Base-by-base conservation (phyloP, 2,888 invertebrate genomes). In the Papilio gigon region DNA sequence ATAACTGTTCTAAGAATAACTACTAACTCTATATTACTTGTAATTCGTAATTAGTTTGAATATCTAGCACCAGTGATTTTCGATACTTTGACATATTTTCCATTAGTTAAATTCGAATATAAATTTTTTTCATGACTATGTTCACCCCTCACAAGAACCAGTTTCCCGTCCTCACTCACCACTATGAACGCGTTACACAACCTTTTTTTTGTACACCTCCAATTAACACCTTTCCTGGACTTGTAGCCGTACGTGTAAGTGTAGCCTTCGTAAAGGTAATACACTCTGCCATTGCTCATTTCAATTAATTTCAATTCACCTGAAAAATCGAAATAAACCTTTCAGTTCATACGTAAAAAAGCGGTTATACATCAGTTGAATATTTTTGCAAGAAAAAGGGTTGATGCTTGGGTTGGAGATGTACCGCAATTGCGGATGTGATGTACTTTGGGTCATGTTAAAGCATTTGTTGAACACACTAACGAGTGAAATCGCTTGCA, bases 111-210 rank as follows among this genome's bases (percentile, higher is more conserved):
- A 77, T 11, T 68, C 71, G 76, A 0, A 78, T 42, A 59, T 76
- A 78, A 66, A 60, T 71, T 12, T 78, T 79, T 30, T 72, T 65
- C 61, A 30, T 81, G 79, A 1, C 47, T 35, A 47, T 81, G 80
- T 5, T 72, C 60, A 0, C 75, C 76, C 0, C 4, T 63, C 0
- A 67, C 42, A 4, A 20, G 17, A 0, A 71, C 6, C 0, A 77
- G 22, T 4, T 27, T 11, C 0, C 75, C 78, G 0, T 73, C 73
- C 1, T 40, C 8, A 0, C 70, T 65, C 5, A 77, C 44, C 6
- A 79, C 63, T 1, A 78, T 70, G 8, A 70, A 72, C 0, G 77
- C 75, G 12, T 75, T 76, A 40, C 77, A 74, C 3, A 68, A 59
- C 0, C 70, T 40, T 8, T 63, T 71, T 42, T 74, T 77, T 9